Conservation (phyloP, 2,113 vertebrate species). For the Onychorhynchus coronatus region DNA sequence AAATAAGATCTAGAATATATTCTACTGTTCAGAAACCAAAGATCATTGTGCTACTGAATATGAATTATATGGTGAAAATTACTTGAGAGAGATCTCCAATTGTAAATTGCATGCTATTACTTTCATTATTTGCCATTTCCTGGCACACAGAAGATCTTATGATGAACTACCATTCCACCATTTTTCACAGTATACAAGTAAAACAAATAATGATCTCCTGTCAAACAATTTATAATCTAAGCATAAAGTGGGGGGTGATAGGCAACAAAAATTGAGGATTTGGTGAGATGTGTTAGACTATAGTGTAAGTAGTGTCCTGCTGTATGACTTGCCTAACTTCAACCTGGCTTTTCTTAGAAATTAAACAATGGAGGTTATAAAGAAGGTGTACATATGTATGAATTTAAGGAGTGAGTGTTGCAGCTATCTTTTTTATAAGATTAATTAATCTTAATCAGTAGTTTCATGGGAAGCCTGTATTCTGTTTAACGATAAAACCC, state of each 20-base stretch:
- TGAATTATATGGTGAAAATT: neutral
- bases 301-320: neutral
- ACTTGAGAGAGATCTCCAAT: neutral
- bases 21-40: neutral
- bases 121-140: neutral
- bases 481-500: neutral
- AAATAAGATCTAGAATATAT: neutral
- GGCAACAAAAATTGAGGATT: neutral
- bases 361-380: neutral
- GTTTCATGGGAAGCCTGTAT: neutral
- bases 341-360: neutral
- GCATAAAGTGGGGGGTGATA: neutral
- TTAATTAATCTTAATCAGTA: neutral
- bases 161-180: neutral
- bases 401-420: neutral
- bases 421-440: neutral
- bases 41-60: neutral
- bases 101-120: neutral
- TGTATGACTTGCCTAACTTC: neutral
- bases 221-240: neutral
- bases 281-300: neutral
- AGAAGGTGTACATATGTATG: neutral
- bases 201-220: neutral
- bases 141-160: neutral
- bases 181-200: neutral